A percentile compares a stretch with the other conserved stretches of the same genome.
Evolutionary conservation across 2,113 vertebrate species (phyloP).

Genomic region (Lontra canadensis): DNA sequence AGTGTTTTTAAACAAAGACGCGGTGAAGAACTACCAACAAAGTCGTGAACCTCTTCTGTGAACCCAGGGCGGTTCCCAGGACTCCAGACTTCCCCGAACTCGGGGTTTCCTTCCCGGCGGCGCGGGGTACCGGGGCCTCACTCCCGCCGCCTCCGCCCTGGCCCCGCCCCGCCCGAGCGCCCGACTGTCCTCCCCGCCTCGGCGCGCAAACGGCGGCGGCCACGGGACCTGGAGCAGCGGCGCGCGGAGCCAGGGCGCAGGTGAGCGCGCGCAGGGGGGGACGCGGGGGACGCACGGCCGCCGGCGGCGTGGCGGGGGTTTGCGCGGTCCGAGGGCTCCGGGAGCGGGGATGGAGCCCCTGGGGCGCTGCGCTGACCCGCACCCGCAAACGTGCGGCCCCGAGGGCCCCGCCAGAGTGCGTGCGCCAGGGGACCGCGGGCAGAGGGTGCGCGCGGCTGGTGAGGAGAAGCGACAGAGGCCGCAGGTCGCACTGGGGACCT

Average conservation of each 20-base stretch:
- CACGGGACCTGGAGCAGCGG: not conserved
- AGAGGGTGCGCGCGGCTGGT: not conserved
- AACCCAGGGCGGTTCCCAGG: not conserved
- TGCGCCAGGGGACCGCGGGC: not conserved
- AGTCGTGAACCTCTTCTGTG: not conserved
- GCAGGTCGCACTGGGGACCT: not conserved
- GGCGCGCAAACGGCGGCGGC: no score
- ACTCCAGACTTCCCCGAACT: not conserved
- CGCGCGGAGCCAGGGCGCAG: not conserved
- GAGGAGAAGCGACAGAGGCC: not conserved
- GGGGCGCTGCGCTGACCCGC: not conserved
- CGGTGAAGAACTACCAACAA: not conserved
- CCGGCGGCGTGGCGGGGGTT: no score
- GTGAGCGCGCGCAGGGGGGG: no score
- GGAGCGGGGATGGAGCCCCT: rapidly evolving
- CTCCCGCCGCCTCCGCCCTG: no score
- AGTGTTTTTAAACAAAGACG: not conserved
- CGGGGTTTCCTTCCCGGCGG: no score
- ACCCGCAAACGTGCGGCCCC: not conserved
- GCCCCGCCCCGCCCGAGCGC: not conserved
- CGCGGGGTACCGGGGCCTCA: rapidly evolving
- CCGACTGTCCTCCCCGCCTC: rapidly evolving
- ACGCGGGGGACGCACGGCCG: no score
- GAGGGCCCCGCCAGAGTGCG: not conserved
- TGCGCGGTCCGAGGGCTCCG: not conserved